Evolutionary conservation across 2,888 invertebrate species (phyloP), one percentile per base, ranked within the genome.

Genomic region (Lutraria lutraria): DNA sequence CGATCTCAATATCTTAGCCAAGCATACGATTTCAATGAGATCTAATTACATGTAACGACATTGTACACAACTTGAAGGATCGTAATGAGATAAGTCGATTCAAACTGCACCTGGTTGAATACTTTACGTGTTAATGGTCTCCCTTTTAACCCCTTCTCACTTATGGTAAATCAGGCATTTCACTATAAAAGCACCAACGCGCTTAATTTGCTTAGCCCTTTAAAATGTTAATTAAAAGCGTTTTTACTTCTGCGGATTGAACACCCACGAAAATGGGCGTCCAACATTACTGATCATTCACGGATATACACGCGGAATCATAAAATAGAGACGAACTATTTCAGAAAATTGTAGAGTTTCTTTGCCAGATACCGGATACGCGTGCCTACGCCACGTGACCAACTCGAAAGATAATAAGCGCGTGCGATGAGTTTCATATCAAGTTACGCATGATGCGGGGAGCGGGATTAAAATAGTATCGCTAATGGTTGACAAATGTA

Each of bases 401-500:
- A 19, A 43, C 89, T 72, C 31, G 31, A 83, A 79, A 86, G 88
- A 86, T 88, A 91, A 89, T 88, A 88, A 89, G 80, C 63, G 81
- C 76, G 81, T 81, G 68, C 80, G 81, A 81, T 84, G 91, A 54
- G 87, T 79, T 84, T 86, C 72, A 88, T 80, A 88, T 91, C 84
- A 56, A 31, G 83, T 91, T 91, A 79, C 91, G 79, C 76, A 63
- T 89, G 84, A 91, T 91, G 88, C 89, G 91, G 89, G 89, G 86
- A 86, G 88, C 86, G 79, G 91, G 89, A 91, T 91, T 91, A 89
- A 91, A 91, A 89, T 86, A 86, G 86, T 86, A 91, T 84, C 91
- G 76, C 86, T 91, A 91, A 90, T 90, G 90, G 87, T 81, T 89
- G 89, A 89, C 89, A 89, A 89, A 89, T 90, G 88, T 90, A 87